A percentile compares a stretch with the other conserved stretches of the same genome.
phyloP scores from a whole-genome alignment of 2,113 vertebrate genomes.

The Nestor notabilis region DNA sequence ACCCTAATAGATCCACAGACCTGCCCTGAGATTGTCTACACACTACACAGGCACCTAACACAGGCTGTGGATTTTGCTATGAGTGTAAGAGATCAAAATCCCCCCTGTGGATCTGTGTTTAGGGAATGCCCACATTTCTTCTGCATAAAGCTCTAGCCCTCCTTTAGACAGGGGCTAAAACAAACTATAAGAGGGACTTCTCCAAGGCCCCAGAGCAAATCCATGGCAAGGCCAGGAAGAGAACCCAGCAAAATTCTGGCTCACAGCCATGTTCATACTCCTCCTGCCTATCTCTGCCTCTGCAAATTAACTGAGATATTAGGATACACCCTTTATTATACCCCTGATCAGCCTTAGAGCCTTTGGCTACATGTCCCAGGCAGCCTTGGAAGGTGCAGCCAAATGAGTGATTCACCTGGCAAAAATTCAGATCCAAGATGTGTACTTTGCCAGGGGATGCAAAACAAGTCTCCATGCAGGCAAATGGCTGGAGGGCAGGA shows the following conservation, averaged over 20 bases:
- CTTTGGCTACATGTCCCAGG: constrained; percentile 32
- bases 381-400: constrained; percentile 32
- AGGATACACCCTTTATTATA: constrained; percentile 44
- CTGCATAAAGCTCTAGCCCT: neutral
- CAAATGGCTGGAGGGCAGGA: neutral
- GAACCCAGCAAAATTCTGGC: neutral
- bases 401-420: constrained; percentile 38
- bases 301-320: constrained; percentile 32
- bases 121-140: neutral
- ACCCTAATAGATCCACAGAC: neutral
- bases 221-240: neutral
- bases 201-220: neutral
- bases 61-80: neutral
- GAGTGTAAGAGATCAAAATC: neutral
- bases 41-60: neutral
- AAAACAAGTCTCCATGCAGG: constrained; percentile 21
- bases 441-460: neutral
- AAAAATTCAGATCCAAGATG: constrained; percentile 31
- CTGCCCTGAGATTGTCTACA: neutral
- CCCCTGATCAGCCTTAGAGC: constrained; percentile 22
- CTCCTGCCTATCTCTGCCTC: constrained; percentile 13
- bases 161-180: neutral
- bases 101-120: neutral
- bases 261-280: neutral
- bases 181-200: neutral